phyloP scores from a whole-genome alignment of 2,797 vertebrate species.

The Crenichthys baileyi region DNA sequence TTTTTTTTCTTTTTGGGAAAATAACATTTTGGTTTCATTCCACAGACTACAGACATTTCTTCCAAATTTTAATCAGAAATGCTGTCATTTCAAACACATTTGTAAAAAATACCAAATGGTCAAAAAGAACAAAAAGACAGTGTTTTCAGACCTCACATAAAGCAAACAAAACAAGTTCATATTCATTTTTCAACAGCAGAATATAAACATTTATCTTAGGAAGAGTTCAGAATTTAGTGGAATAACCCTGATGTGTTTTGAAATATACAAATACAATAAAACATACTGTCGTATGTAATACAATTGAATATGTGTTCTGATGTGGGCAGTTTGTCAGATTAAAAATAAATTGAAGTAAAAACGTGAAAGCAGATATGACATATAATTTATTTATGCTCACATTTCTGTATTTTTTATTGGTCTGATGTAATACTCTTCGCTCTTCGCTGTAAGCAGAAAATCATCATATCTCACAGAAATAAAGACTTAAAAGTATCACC shows the following conservation, averaged over 20 bases:
- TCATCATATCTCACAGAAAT: neutral
- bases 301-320: too few species aligned
- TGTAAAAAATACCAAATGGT: too few species aligned
- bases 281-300: too few species aligned
- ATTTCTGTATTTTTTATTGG: neutral
- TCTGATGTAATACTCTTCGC: neutral
- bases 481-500: neutral
- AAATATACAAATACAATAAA: too few species aligned
- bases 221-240: neutral
- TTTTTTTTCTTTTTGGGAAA: neutral
- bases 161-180: neutral
- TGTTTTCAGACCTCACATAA: neutral
- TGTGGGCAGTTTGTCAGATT: too few species aligned
- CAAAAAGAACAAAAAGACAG: too few species aligned
- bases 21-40: neutral
- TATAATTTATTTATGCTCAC: too few species aligned
- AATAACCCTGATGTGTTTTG: neutral
- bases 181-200: neutral
- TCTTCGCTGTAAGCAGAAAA: neutral
- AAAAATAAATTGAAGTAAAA: too few species aligned
- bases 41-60: neutral
- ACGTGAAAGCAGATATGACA: too few species aligned
- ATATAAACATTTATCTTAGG: neutral
- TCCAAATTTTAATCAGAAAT: neutral
- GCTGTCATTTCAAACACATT: neutral